phyloP scores from a whole-genome alignment of 1,140 invertebrate genomes.

The Calosoma granatense region DNA sequence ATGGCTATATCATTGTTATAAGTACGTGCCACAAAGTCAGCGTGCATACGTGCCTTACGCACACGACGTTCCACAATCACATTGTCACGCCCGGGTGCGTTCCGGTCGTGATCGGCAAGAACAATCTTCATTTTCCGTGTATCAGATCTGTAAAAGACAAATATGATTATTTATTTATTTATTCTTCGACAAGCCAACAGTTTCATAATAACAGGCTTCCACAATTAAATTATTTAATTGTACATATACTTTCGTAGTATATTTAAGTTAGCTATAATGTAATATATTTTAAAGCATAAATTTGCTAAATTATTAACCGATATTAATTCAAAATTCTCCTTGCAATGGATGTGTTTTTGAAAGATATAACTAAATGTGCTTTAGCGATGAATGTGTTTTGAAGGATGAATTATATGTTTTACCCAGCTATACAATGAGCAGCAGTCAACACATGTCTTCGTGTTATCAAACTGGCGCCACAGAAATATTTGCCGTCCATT shows the following conservation, averaged over 20 bases:
- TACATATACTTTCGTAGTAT: background rate
- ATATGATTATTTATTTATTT: slow-evolving; percentile 8
- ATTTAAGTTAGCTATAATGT: no score
- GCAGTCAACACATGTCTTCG: slow-evolving; percentile 46
- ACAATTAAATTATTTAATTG: background rate
- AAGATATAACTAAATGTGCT: no score
- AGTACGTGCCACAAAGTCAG: slow-evolving; percentile 54
- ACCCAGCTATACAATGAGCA: slow-evolving; percentile 50
- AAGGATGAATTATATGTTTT: no score
- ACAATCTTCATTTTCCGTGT: slow-evolving; percentile 34
- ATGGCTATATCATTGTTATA: slow-evolving; percentile 77
- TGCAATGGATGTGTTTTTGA: no score
- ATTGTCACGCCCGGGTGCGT: slow-evolving; percentile 22
- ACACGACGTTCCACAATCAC: slow-evolving; percentile 29
- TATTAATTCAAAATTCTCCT: no score
- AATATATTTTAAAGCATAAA: no score
- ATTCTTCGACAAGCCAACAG: no score
- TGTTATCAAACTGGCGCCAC: slow-evolving; percentile 58
- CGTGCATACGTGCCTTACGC: slow-evolving; percentile 43
- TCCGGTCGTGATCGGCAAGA: slow-evolving; percentile 36
- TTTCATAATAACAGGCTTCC: no score
- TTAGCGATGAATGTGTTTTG: no score
- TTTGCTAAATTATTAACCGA: no score
- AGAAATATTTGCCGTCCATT: slow-evolving; percentile 59
- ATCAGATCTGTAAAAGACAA: slow-evolving; percentile 34